Conservation (phyloP, 2,888 invertebrate genomes). For the Cephonodes hylas region DNA sequence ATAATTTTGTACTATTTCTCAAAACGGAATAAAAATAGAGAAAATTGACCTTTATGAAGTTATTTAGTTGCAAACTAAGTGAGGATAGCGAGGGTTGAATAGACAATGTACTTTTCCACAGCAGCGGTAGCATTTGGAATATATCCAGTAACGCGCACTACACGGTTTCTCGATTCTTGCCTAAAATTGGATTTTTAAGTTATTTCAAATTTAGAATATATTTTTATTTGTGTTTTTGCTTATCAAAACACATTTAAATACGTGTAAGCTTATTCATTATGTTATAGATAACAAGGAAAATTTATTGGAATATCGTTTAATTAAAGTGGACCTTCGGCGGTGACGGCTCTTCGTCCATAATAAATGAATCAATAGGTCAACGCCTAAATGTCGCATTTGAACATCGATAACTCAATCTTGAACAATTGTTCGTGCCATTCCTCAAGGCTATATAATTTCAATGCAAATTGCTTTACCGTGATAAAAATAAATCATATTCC, state of each 20-base stretch:
- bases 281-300: not conserved
- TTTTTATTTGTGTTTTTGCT: no score
- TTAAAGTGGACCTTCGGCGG: no score
- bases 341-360: not conserved
- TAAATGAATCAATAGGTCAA: not conserved
- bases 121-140: not conserved
- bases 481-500: not conserved
- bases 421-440: no score
- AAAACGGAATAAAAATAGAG: not conserved
- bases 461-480: no score
- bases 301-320: not conserved
- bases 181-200: not conserved
- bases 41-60: not conserved
- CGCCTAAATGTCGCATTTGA: not conserved
- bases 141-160: not conserved
- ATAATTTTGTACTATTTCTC: not conserved
- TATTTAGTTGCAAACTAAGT: constrained; percentile 9
- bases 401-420: no score
- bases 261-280: no score
- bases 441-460: no score
- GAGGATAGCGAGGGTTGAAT: not conserved
- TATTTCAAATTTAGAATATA: not conserved
- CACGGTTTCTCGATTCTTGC: not conserved
- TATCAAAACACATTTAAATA: no score
- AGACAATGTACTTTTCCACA: not conserved